Evolutionary conservation across 2,888 invertebrate genomes (phyloP).

Genomic region (Caenorhabditis imperialis): DNA sequence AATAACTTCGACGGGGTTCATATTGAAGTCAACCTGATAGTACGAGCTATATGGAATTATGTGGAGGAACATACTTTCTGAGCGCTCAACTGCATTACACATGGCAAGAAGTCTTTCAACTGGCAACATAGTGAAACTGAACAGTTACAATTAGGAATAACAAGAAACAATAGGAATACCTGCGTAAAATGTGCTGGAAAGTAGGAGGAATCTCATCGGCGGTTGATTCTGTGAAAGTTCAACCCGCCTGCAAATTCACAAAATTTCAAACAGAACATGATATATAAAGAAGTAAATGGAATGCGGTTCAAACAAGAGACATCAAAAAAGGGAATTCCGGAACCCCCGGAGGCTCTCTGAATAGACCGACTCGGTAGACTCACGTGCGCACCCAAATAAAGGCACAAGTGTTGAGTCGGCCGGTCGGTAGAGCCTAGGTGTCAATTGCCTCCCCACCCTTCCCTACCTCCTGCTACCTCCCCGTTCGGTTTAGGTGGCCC

Average conservation of each 20-base stretch:
- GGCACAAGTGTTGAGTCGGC: slow-evolving; percentile 41
- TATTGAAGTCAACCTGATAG: slow-evolving; percentile 62
- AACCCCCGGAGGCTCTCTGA: slow-evolving; percentile 4
- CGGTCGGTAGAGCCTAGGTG: slow-evolving; percentile 40
- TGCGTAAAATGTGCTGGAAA: slow-evolving; percentile 29
- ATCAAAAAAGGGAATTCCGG: slow-evolving; percentile 5
- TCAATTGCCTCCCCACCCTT: slow-evolving; percentile 39
- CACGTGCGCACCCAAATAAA: slow-evolving; percentile 49
- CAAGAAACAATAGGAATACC: background rate
- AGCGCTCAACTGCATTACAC: slow-evolving; percentile 62
- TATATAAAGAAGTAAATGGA: too few relatives aligned
- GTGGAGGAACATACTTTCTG: slow-evolving; percentile 38
- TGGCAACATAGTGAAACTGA: slow-evolving; percentile 56
- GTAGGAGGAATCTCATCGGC: slow-evolving; percentile 19
- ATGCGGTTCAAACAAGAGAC: slow-evolving; percentile 6
- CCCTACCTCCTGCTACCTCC: slow-evolving; percentile 24
- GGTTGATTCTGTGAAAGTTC: slow-evolving; percentile 5
- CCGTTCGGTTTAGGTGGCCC: slow-evolving; percentile 37
- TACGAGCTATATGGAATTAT: background rate
- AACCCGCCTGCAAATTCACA: slow-evolving; percentile 37
- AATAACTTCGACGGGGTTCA: slow-evolving; percentile 66
- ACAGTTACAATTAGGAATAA: background rate
- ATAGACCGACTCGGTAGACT: slow-evolving; percentile 34
- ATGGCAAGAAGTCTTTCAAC: slow-evolving; percentile 63
- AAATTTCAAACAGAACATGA: too few relatives aligned